phyloP scores from a whole-genome alignment of 1,140 invertebrate species.

The Drepana arcuata region DNA sequence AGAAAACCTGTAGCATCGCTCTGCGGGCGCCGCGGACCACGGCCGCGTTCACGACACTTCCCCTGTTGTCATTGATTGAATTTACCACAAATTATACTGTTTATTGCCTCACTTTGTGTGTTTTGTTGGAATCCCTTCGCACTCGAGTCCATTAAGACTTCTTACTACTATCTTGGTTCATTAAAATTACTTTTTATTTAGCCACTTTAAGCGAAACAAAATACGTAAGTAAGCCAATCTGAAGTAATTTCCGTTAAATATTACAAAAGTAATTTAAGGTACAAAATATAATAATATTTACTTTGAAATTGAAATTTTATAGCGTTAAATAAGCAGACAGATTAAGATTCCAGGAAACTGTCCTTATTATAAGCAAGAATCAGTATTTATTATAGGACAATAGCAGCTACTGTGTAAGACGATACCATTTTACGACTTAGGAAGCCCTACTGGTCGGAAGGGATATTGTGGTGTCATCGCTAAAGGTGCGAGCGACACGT shows the following conservation, averaged over 20 bases:
- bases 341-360: too few relatives aligned
- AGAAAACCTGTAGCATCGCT: constrained; percentile 22
- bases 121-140: neutral
- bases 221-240: too few relatives aligned
- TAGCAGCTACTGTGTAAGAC: constrained; percentile 59
- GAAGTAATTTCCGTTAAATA: too few relatives aligned
- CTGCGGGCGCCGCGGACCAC: constrained; percentile 24
- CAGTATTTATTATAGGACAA: constrained; percentile 52
- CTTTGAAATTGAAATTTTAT: too few relatives aligned
- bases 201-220: too few relatives aligned
- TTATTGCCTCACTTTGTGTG: constrained; percentile 21
- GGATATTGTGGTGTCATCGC: constrained; percentile 51
- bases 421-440: constrained; percentile 65
- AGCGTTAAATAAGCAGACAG: too few relatives aligned
- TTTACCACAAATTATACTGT: constrained; percentile 40
- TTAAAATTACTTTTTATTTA: too few relatives aligned
- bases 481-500: constrained; percentile 40
- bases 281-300: too few relatives aligned
- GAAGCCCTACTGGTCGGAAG: constrained; percentile 54
- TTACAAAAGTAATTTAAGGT: too few relatives aligned
- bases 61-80: constrained; percentile 39
- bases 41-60: constrained; percentile 39
- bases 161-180: too few relatives aligned
- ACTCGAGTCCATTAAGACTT: too few relatives aligned
- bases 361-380: too few relatives aligned